phyloP scores from a whole-genome alignment of 2,113 vertebrate genomes.

The Mellivora capensis region DNA sequence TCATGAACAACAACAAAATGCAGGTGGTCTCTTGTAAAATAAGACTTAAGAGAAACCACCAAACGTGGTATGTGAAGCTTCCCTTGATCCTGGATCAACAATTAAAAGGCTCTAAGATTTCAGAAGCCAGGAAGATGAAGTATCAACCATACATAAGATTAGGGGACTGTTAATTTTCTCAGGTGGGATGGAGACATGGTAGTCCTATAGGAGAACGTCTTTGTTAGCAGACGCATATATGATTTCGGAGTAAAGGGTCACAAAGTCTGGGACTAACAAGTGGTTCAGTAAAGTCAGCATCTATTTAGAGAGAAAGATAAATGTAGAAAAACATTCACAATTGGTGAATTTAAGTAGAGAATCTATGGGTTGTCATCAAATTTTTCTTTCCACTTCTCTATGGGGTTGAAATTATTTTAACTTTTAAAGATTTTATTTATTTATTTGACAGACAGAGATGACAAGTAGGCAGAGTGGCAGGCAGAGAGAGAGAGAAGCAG shows the following conservation, averaged over 20 bases:
- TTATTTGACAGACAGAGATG: too few species aligned
- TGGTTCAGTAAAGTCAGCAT: neutral
- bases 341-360: neutral
- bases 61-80: neutral
- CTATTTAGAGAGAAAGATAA: neutral
- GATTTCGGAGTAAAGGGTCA: neutral
- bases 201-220: neutral
- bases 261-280: neutral
- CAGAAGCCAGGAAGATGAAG: neutral
- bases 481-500: too few species aligned
- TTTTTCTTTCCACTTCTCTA: neutral
- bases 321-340: neutral
- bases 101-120: neutral
- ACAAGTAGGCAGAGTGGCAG: too few species aligned
- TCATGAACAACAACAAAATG: neutral
- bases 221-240: neutral
- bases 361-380: neutral
- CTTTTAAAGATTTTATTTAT: neutral
- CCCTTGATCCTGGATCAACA: neutral
- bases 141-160: neutral
- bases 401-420: neutral
- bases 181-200: neutral
- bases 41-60: neutral
- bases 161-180: neutral
- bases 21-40: neutral